These are phyloP conservation scores for Drosophila rubida DNA, from an alignment of 2,888 invertebrate genomes.

Conservation along the genomic window DNA sequence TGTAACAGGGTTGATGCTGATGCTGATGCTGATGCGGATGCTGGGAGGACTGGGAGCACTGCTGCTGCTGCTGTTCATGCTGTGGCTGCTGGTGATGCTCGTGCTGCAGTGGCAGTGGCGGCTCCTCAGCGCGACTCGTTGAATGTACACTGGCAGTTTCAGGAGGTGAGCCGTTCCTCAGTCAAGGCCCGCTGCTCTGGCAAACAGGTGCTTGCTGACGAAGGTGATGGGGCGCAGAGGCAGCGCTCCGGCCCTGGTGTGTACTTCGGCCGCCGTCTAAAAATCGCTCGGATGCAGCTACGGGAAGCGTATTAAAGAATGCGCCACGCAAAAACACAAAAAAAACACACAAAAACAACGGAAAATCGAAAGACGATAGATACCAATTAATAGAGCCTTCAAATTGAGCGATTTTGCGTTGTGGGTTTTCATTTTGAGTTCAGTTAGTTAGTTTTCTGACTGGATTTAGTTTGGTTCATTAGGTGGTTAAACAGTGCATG, in stretches of 20 bases:
- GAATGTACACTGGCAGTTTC: slow-evolving; percentile 82
- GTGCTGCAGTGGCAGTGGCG: slow-evolving; percentile 30
- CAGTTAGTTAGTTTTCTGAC: slow-evolving; percentile 47
- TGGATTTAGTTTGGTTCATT: slow-evolving; percentile 52
- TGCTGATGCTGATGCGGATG: slow-evolving; percentile 55
- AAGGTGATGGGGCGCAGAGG: slow-evolving; percentile 87
- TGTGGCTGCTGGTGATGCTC: slow-evolving; percentile 17
- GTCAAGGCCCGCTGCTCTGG: slow-evolving; percentile 86
- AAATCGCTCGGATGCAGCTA: slow-evolving; percentile 95
- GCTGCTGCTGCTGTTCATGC: slow-evolving; percentile 20
- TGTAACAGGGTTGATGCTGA: slow-evolving; percentile 65
- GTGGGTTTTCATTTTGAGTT: slow-evolving; percentile 12
- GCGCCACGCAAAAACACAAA: slow-evolving; percentile 13
- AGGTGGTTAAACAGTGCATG: slow-evolving; percentile 61
- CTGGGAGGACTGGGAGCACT: slow-evolving; percentile 24
- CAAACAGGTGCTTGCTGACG: slow-evolving; percentile 86
- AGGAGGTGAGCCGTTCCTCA: slow-evolving; percentile 90
- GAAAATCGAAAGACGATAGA: slow-evolving; percentile 47
- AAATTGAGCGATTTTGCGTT: slow-evolving; percentile 26
- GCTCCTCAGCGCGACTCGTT: slow-evolving; percentile 75
- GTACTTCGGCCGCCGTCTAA: slow-evolving; percentile 90
- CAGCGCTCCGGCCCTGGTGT: slow-evolving; percentile 87
- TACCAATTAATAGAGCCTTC: slow-evolving; percentile 58
- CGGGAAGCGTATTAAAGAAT: slow-evolving; percentile 63
- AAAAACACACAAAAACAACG: slow-evolving; percentile 27